A percentile compares a stretch with the other conserved stretches of the same genome.
These are phyloP conservation scores for Andricus grossulariae DNA, from an alignment of 1,140 invertebrate species.

Conservation along the genomic window DNA sequence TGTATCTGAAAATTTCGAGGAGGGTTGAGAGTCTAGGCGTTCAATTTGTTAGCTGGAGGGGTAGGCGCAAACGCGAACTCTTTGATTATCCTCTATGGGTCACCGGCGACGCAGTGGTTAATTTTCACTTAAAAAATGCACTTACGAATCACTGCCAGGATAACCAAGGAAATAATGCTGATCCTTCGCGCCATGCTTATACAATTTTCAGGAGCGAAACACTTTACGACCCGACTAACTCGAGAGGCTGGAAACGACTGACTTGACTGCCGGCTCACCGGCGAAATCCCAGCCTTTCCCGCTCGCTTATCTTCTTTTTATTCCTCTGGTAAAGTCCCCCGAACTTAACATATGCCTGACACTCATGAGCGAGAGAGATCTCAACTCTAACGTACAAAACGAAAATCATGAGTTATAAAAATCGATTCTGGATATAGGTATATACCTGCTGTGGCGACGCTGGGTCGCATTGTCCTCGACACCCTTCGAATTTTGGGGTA, in stretches of 20 bases:
- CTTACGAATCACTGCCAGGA: constrained; percentile 61
- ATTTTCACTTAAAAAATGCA: constrained; percentile 32
- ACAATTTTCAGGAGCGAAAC: constrained; percentile 37
- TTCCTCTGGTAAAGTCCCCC: constrained; percentile 39
- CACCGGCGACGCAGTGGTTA: background rate
- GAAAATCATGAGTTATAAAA: background rate
- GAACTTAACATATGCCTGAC: constrained; percentile 32
- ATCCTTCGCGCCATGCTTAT: constrained; percentile 45
- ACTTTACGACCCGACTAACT: constrained; percentile 62
- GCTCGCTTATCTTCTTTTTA: constrained; percentile 50
- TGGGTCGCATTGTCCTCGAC: background rate
- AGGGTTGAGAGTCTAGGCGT: background rate
- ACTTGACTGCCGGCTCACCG: constrained; percentile 43
- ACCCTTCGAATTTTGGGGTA: background rate
- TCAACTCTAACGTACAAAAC: background rate
- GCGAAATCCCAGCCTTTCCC: constrained; percentile 40
- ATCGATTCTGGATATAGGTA: background rate
- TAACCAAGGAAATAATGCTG: constrained; percentile 39
- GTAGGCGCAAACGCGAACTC: background rate
- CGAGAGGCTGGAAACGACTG: constrained; percentile 70
- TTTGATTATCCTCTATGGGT: background rate
- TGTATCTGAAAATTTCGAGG: background rate
- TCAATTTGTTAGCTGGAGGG: background rate
- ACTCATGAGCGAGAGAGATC: background rate
- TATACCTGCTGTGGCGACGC: background rate